Conservation (phyloP, 2,113 vertebrate genomes). For the Himantopus leucocephalus region DNA sequence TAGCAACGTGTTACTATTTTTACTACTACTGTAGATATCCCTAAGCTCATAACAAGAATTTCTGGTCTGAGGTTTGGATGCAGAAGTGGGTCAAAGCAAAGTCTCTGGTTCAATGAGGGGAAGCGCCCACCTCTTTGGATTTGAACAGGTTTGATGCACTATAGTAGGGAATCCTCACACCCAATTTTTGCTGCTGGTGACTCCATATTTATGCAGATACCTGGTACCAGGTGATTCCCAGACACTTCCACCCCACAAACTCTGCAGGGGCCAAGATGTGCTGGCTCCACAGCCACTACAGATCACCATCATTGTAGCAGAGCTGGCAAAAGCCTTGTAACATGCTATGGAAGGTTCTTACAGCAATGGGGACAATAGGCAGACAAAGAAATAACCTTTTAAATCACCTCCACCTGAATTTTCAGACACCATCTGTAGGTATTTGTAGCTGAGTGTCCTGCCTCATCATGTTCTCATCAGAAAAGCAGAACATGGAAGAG, state of each 20-base stretch:
- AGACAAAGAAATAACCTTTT: background rate
- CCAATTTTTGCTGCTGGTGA: background rate
- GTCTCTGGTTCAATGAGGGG: fast-evolving
- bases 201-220: background rate
- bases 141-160: background rate
- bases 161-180: background rate
- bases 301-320: background rate
- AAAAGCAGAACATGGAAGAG: background rate
- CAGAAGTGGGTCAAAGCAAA: background rate
- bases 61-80: background rate
- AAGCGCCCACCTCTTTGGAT: background rate
- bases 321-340: background rate
- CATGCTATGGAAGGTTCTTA: background rate
- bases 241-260: background rate
- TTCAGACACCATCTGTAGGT: background rate
- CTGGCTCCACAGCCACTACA: background rate
- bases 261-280: too few relatives aligned
- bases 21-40: background rate
- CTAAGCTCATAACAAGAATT: background rate
- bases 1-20: background rate
- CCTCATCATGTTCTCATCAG: background rate
- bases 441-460: background rate
- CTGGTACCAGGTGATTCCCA: background rate
- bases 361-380: background rate
- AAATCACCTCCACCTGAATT: background rate